Base-by-base conservation (phyloP, 2,797 vertebrate species). In the Gadopsis bispinosus region DNA sequence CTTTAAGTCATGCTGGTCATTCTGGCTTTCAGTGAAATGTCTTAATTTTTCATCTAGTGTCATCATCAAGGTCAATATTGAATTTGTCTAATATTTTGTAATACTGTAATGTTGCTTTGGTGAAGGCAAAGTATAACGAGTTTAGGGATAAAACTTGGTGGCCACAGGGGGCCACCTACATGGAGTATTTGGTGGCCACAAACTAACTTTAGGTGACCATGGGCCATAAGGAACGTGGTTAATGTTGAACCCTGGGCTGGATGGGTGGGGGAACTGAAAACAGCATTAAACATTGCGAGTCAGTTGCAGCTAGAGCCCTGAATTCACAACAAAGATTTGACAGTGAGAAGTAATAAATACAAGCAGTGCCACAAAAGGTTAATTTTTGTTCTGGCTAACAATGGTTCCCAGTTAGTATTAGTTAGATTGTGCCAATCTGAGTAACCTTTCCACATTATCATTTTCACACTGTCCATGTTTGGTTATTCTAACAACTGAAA, bases 241-340 rank as follows among this genome's bases (percentile, higher is more conserved):
- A 26, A 26, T 26, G 26, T 26, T 26, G 26, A 26, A 26, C 26
- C 26, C 26, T 26, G 26, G 16, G 29, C 2, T 61, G 47, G n/a
- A 37, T n/a, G 20, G 20, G 4, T 20, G 4, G n/a, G 19, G 50
- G 29, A 19, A 54, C 77, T 60, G 48, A 58, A 65, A 83, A 69
- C 39, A 51, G 6, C 16, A 65, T 35, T 45, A n/a, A 45, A 29
- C 54, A 63, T 33, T 31, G 22, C 50, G 20, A 82, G 37, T 37
- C 39, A 45, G 58, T 19, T 45, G n/a, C 72, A 73, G 68, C 47
- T 43, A 16, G 17, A 43, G 54, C 31, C 12, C 56, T 43, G 51
- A 70, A 80, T 33, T 69, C 22, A 73, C 48, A 62, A 56, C 39
- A 47, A 60, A 63, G 37, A 61, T 69, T 56, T 83, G 45, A 77